phyloP scores from a whole-genome alignment of 2,113 vertebrate species.

The Hyaena hyaena region DNA sequence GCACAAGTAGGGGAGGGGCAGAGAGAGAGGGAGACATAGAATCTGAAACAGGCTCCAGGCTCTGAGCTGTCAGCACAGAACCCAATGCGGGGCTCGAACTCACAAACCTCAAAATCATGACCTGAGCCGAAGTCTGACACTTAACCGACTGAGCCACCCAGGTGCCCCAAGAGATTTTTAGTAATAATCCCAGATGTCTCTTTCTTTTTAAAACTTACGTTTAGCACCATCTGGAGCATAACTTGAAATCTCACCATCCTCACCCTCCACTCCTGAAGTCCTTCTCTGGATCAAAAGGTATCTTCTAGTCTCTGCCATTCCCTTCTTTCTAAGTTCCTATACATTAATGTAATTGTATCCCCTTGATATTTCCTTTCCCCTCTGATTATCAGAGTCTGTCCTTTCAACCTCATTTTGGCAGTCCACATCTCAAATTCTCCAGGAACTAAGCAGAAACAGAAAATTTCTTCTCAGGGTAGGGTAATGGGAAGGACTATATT shows the following conservation, averaged over 20 bases:
- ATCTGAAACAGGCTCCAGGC: too few relatives aligned
- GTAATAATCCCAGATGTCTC: background rate
- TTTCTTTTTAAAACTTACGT: background rate
- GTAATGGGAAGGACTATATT: background rate
- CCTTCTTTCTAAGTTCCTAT: background rate
- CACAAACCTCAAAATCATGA: too few relatives aligned
- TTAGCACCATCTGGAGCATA: background rate
- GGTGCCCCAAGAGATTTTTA: background rate
- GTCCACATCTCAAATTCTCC: background rate
- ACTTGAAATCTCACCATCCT: background rate
- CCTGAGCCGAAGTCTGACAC: too few relatives aligned
- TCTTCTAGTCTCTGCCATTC: background rate
- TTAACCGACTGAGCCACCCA: too few relatives aligned
- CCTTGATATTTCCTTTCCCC: background rate
- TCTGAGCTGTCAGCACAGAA: too few relatives aligned
- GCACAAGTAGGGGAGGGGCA: too few relatives aligned
- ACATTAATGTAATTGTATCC: background rate
- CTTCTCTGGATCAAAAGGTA: background rate
- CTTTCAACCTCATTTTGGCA: background rate
- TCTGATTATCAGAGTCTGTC: background rate
- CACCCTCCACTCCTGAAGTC: background rate
- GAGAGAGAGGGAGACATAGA: too few relatives aligned
- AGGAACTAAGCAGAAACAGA: background rate
- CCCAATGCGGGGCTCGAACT: too few relatives aligned
- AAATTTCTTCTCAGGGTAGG: background rate